A percentile compares a stretch with the other conserved stretches of the same genome.
Conservation (phyloP, 2,888 invertebrate genomes). For the Ecliptopera silaceata region DNA sequence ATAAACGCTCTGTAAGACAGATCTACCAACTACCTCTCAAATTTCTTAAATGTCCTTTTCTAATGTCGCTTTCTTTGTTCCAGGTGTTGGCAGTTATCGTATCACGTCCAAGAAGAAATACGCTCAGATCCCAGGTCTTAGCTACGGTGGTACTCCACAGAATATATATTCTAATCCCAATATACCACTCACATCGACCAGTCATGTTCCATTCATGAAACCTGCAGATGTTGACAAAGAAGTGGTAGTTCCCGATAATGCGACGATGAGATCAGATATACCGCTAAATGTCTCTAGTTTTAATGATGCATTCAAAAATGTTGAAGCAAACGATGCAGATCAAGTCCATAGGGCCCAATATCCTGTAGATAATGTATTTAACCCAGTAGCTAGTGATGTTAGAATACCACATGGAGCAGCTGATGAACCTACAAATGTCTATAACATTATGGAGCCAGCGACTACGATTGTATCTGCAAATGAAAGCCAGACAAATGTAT, state of each 20-base stretch:
- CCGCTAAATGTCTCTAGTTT: slow-evolving; percentile 35
- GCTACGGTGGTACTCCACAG: slow-evolving; percentile 65
- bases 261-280: neutral
- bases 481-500: slow-evolving; percentile 21
- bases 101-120: slow-evolving; percentile 88
- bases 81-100: slow-evolving; percentile 84
- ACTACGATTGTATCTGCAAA: neutral
- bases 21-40: too few species aligned
- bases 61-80: slow-evolving; percentile 45
- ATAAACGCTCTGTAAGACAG: too few species aligned
- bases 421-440: neutral
- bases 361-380: slow-evolving; percentile 25
- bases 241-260: neutral
- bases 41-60: neutral
- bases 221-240: slow-evolving; percentile 24
- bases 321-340: slow-evolving; percentile 2
- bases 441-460: neutral
- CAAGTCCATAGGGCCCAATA: slow-evolving; percentile 7
- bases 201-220: slow-evolving; percentile 34
- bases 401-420: neutral
- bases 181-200: neutral
- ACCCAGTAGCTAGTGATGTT: slow-evolving; percentile 23
- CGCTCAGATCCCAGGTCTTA: slow-evolving; percentile 89
- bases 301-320: slow-evolving; percentile 1
- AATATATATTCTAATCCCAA: slow-evolving; percentile 25